These are phyloP conservation scores for Cynaeus angustus DNA, from an alignment of 2,888 invertebrate species.

Conservation along the genomic window DNA sequence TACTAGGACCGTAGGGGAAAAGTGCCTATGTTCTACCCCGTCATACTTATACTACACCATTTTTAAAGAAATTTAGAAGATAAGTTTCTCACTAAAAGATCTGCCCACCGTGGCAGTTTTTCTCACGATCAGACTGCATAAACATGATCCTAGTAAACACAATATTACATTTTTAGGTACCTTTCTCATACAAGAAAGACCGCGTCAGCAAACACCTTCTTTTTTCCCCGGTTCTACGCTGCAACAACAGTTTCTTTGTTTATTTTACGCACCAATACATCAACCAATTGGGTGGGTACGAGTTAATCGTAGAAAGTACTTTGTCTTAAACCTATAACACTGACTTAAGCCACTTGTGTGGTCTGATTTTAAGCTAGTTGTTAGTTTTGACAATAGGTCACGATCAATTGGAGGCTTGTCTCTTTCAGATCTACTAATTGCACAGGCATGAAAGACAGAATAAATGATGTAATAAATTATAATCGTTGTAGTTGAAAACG, in stretches of 20 bases:
- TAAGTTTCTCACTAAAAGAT: too few species aligned
- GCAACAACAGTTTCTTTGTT: conserved; percentile 44
- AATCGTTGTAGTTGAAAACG: too few species aligned
- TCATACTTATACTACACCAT: too few species aligned
- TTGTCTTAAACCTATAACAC: conserved; percentile 40
- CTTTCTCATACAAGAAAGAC: background rate
- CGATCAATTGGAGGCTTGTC: conserved; percentile 5
- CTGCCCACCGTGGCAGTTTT: too few species aligned
- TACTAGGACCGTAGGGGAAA: background rate
- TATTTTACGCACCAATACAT: conserved; percentile 34
- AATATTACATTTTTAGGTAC: too few species aligned
- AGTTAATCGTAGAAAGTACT: conserved; percentile 41
- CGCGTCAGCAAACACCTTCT: conserved; percentile 43
- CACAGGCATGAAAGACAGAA: conserved; percentile 1
- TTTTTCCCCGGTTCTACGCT: conserved; percentile 10
- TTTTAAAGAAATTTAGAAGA: too few species aligned
- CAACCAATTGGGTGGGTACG: conserved; percentile 47
- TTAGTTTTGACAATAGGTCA: conserved; percentile 22
- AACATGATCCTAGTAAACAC: too few species aligned
- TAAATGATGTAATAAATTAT: too few species aligned
- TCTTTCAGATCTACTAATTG: conserved; percentile 8
- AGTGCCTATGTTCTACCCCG: too few species aligned
- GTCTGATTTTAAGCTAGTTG: conserved; percentile 24
- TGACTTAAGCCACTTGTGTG: conserved; percentile 28
- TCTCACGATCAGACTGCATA: too few species aligned